Evolutionary conservation across 2,113 vertebrate species (phyloP).

Genomic region (Candoia aspera): DNA sequence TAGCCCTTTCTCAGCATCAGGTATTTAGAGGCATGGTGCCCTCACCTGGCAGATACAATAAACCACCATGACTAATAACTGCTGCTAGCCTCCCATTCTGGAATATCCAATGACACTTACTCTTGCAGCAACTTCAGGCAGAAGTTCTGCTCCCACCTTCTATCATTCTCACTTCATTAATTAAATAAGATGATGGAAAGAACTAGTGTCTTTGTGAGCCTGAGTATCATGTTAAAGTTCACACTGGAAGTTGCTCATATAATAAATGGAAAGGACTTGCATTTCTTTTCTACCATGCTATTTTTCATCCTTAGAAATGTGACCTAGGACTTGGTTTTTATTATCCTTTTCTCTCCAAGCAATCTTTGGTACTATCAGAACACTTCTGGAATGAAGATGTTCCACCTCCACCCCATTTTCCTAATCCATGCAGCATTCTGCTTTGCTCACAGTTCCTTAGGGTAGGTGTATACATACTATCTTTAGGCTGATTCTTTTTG

Average conservation of each 20-base stretch:
- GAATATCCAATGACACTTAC: neutral
- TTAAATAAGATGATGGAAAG: neutral
- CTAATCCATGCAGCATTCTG: neutral
- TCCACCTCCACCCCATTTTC: neutral
- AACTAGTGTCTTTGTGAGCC: neutral
- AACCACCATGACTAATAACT: neutral
- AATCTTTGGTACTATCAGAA: neutral
- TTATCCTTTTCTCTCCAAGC: neutral
- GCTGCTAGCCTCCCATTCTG: neutral
- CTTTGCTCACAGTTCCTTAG: neutral
- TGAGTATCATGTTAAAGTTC: neutral
- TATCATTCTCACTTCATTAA: neutral
- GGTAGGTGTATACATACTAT: neutral
- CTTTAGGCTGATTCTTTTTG: neutral
- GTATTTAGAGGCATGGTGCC: neutral
- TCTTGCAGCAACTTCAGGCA: neutral
- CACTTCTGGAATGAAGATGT: neutral
- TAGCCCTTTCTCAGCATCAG: neutral
- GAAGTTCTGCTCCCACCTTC: neutral
- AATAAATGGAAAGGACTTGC: neutral
- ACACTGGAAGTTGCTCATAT: too few species aligned
- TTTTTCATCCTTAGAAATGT: neutral
- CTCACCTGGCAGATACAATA: too few species aligned
- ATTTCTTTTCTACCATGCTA: neutral
- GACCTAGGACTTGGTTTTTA: neutral